Evolutionary conservation across 2,797 vertebrate species (phyloP).

Genomic region (Limnodromus scolopaceus): DNA sequence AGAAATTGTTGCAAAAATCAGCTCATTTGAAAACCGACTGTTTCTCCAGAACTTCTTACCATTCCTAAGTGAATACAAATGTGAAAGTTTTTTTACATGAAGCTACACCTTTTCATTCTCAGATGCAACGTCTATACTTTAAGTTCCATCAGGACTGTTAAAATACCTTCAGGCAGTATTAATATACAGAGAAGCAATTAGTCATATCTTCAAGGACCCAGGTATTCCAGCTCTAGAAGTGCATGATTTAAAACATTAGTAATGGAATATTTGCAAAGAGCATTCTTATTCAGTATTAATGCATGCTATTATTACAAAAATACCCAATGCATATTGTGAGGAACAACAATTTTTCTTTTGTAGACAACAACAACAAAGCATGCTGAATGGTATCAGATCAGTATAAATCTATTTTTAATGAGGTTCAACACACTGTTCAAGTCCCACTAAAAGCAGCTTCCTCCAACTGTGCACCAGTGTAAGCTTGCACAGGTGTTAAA

Average conservation of each 20-base stretch:
- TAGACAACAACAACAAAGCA: conserved; percentile 32
- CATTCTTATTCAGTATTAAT: conserved; percentile 53
- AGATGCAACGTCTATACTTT: conserved; percentile 27
- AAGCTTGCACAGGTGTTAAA: not conserved
- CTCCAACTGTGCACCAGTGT: not conserved
- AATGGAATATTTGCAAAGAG: conserved; percentile 33
- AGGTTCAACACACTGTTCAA: conserved; percentile 33
- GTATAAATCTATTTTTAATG: conserved; percentile 41
- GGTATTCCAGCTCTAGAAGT: conserved; percentile 39
- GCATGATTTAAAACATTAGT: conserved; percentile 42
- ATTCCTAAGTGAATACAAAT: conserved; percentile 45
- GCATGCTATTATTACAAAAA: conserved; percentile 63
- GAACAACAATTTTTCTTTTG: conserved; percentile 19
- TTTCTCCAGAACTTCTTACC: conserved; percentile 37
- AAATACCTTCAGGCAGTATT: conserved; percentile 50
- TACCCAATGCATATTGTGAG: conserved; percentile 44
- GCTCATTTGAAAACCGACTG: conserved; percentile 22
- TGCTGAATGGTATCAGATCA: conserved; percentile 36
- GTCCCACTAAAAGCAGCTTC: conserved; percentile 40
- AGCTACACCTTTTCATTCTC: conserved; percentile 23
- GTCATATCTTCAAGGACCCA: conserved; percentile 7
- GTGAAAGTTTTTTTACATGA: not conserved
- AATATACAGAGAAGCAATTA: conserved; percentile 49
- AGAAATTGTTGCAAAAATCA: conserved; percentile 50
- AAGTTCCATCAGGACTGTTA: conserved; percentile 21